These are phyloP conservation scores for Agrochola litura DNA, from an alignment of 2,888 invertebrate species.

Conservation along the genomic window DNA sequence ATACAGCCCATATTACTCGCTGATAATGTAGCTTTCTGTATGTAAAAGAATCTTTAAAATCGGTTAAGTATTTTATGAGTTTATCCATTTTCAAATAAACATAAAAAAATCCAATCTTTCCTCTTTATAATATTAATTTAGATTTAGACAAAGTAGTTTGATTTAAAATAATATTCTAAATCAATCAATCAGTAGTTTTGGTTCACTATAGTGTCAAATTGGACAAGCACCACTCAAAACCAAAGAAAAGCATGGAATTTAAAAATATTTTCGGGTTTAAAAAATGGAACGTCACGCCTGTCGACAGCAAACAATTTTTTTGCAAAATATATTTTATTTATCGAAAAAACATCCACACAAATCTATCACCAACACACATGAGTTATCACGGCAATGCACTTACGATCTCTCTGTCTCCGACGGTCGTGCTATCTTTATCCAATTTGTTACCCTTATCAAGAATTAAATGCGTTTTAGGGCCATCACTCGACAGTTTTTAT, in stretches of 20 bases:
- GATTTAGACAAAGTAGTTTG: neutral
- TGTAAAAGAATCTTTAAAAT: too few species aligned
- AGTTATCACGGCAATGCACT: conserved; percentile 90
- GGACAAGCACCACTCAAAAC: conserved; percentile 2
- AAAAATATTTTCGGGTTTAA: conserved; percentile 31
- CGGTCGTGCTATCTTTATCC: conserved; percentile 88
- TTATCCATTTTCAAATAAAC: too few species aligned
- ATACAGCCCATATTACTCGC: too few species aligned
- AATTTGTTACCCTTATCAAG: conserved; percentile 91
- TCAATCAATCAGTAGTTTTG: neutral
- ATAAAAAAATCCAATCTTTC: too few species aligned
- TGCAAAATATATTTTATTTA: conserved; percentile 52
- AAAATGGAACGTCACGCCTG: conserved; percentile 24
- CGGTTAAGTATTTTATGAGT: too few species aligned
- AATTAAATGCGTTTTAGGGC: conserved; percentile 90
- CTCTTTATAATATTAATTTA: too few species aligned
- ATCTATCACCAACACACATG: conserved; percentile 75
- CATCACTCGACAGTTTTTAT: conserved; percentile 82
- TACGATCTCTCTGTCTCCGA: conserved; percentile 89
- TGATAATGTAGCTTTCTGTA: too few species aligned
- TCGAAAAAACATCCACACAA: conserved; percentile 70
- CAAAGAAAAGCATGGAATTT: neutral
- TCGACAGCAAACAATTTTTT: conserved; percentile 24
- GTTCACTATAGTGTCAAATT: neutral
- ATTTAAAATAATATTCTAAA: neutral